A percentile compares a stretch with the other conserved stretches of the same genome.
Conservation (phyloP, 2,888 invertebrate genomes). For the Drosophila niveifrons region DNA sequence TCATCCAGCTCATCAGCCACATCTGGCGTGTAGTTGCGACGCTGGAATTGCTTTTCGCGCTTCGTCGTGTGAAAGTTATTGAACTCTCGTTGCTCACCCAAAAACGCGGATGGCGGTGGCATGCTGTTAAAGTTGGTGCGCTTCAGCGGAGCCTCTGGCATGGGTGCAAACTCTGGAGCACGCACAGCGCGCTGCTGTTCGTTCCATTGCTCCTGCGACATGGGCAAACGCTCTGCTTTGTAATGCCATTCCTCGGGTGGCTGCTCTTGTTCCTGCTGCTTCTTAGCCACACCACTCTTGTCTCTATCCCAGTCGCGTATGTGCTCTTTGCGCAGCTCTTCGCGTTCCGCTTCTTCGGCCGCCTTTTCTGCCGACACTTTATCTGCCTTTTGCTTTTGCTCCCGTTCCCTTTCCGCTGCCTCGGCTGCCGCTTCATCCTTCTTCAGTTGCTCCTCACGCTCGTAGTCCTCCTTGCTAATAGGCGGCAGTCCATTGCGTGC, state of each 20-base stretch:
- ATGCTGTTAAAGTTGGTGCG: slow-evolving; percentile 75
- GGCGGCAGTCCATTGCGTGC: slow-evolving; percentile 91
- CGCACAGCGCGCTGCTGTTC: slow-evolving; percentile 90
- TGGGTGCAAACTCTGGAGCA: slow-evolving; percentile 92
- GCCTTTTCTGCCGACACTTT: slow-evolving; percentile 72
- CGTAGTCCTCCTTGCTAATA: slow-evolving; percentile 86
- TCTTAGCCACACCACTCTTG: slow-evolving; percentile 82
- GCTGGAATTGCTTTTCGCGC: slow-evolving; percentile 70
- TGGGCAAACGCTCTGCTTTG: slow-evolving; percentile 81
- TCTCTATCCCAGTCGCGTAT: slow-evolving; percentile 89
- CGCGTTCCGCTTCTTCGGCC: slow-evolving; percentile 83
- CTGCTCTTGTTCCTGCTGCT: neutral
- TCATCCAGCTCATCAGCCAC: slow-evolving; percentile 9
- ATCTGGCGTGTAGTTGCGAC: slow-evolving; percentile 65
- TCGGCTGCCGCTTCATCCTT: slow-evolving; percentile 35
- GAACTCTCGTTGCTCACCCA: slow-evolving; percentile 48
- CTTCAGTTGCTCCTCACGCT: slow-evolving; percentile 73
- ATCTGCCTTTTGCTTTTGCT: slow-evolving; percentile 79
- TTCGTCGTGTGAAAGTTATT: slow-evolving; percentile 70
- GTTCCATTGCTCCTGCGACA: slow-evolving; percentile 85
- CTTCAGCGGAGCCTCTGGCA: slow-evolving; percentile 58
- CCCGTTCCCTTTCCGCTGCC: slow-evolving; percentile 70
- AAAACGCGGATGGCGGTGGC: slow-evolving; percentile 47
- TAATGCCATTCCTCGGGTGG: slow-evolving; percentile 79
- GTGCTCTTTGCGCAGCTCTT: slow-evolving; percentile 85